phyloP scores from a whole-genome alignment of 2,113 vertebrate genomes.

The Microtus oregoni region DNA sequence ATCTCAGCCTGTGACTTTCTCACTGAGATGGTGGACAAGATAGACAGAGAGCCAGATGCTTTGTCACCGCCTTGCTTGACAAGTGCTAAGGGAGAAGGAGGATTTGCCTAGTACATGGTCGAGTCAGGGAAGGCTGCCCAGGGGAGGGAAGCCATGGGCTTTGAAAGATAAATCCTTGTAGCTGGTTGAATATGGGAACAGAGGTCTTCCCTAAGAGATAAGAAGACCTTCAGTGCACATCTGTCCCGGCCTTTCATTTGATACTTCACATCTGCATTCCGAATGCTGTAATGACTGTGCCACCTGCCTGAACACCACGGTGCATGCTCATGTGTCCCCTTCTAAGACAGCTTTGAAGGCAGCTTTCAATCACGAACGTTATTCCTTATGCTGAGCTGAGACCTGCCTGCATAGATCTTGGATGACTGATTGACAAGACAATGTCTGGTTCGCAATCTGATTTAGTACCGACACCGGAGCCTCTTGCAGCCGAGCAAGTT shows the following conservation, averaged over 20 bases:
- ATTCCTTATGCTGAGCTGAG: slow-evolving; percentile 59
- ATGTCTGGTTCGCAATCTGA: slow-evolving; percentile 61
- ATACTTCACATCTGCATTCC: background rate
- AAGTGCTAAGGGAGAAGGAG: background rate
- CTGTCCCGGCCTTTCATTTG: background rate
- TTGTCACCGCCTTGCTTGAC: background rate
- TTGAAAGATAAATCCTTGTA: background rate
- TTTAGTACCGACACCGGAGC: slow-evolving; percentile 89
- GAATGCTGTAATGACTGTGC: background rate
- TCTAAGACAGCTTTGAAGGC: slow-evolving; percentile 44
- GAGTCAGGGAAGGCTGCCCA: background rate
- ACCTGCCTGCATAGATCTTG: background rate
- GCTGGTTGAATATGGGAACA: background rate
- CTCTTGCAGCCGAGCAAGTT: slow-evolving; percentile 88
- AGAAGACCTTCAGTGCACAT: background rate
- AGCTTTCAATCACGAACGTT: slow-evolving; percentile 58
- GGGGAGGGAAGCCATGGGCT: background rate
- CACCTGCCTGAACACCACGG: background rate
- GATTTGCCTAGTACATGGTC: background rate
- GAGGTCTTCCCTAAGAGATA: background rate
- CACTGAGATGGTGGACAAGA: background rate
- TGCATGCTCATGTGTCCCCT: background rate
- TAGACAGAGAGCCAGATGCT: background rate
- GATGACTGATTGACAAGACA: slow-evolving; percentile 68
- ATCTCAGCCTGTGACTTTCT: background rate